phyloP scores from a whole-genome alignment of 2,113 vertebrate species.

The Thunnus thynnus region DNA sequence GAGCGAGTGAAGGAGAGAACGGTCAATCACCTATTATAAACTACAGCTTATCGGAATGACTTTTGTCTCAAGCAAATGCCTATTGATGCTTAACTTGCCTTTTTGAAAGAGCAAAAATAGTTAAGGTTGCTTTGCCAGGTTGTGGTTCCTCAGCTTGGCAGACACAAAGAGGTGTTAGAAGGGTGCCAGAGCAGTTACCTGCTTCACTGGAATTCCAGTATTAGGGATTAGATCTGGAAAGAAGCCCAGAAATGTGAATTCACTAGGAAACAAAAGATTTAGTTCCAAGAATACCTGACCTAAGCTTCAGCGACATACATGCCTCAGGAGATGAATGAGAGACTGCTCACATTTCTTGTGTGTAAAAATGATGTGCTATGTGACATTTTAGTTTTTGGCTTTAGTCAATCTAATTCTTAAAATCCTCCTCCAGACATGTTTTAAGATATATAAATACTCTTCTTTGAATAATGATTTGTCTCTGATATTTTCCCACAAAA shows the following conservation, averaged over 20 bases:
- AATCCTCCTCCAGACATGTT: too few relatives aligned
- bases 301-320: not conserved
- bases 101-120: not conserved
- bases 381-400: too few relatives aligned
- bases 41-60: too few relatives aligned
- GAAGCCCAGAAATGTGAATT: constrained; percentile 27
- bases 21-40: too few relatives aligned
- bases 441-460: too few relatives aligned
- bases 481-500: too few relatives aligned
- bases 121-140: not conserved
- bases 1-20: too few relatives aligned
- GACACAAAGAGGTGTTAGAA: constrained; percentile 10
- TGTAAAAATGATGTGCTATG: too few relatives aligned
- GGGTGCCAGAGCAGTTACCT: constrained; percentile 19
- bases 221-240: constrained; percentile 17
- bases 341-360: not conserved
- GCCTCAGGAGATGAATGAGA: not conserved
- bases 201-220: constrained; percentile 1
- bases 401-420: too few relatives aligned
- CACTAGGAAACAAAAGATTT: constrained; percentile 17
- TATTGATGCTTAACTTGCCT: too few relatives aligned
- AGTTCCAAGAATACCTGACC: not conserved
- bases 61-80: too few relatives aligned
- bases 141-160: constrained; percentile 4
- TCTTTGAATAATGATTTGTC: too few relatives aligned